Percentiles rank a stretch among this genome's conserved stretches.
Evolutionary conservation across 2,113 vertebrate genomes (phyloP).

Genomic region (Xenus cinereus): DNA sequence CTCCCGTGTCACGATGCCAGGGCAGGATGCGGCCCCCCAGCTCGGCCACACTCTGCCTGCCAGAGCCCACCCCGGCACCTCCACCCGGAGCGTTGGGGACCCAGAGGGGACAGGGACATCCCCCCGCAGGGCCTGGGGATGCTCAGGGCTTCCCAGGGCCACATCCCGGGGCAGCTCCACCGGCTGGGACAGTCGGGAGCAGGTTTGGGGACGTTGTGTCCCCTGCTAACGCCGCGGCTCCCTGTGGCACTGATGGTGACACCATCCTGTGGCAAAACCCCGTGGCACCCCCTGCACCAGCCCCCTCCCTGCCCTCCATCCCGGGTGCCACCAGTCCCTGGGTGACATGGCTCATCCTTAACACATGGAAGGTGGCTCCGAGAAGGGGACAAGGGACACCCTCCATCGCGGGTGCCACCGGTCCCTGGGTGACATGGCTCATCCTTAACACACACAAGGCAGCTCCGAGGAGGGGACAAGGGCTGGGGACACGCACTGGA

Average conservation of each 20-base stretch:
- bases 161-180: background rate
- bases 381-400: too few relatives aligned
- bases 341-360: too few relatives aligned
- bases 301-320: accelerated
- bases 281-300: background rate
- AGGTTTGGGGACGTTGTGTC: accelerated
- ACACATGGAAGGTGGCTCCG: too few relatives aligned
- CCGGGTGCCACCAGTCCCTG: too few relatives aligned
- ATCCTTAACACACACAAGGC: too few relatives aligned
- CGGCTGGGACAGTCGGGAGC: background rate
- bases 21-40: accelerated
- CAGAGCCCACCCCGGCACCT: background rate
- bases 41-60: background rate
- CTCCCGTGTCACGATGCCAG: accelerated
- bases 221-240: accelerated
- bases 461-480: too few relatives aligned
- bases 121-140: accelerated
- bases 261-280: background rate
- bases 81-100: accelerated
- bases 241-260: accelerated
- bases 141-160: accelerated
- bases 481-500: accelerated
- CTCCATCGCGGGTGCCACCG: too few relatives aligned
- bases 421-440: too few relatives aligned
- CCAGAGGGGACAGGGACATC: background rate